Evolutionary conservation across 2,797 vertebrate genomes (phyloP), one percentile per base, ranked within the genome.

Genomic region (Vireo griseus): DNA sequence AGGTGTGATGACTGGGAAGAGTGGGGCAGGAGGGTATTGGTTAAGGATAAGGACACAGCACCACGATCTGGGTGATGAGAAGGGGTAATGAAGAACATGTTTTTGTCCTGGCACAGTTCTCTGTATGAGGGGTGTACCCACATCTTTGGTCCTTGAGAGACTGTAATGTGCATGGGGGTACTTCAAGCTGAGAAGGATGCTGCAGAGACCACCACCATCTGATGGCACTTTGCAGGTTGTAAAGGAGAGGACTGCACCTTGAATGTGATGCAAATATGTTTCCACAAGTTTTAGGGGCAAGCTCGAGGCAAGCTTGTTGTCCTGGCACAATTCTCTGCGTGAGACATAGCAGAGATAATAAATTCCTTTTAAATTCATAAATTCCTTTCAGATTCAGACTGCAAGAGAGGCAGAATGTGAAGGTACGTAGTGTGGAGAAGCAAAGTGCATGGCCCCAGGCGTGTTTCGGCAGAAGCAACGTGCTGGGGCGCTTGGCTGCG

Each of bases 261-360:
- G 19, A 73, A 57, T 22, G 25, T 21, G 19, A 19, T 61, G 39
- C 28, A 40, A 29, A 61, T 40, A 61, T 18, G 37, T 29, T 40
- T 61, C 28, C 39, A 12, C 37, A 37, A 16, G 25, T 37, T 57
- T 45, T 20, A 24, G 26, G 25, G 20, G 25, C 15, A 73, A 16
- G 25, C 18, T 45, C 52, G 3, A 0, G 13, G 40, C 52, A 29
- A 45, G 42, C 15, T 24, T 21, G 14, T 16, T 72, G 42, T 58
- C 54, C 26, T 7, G 20, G 42, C 42, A 58, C 54, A 29, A n/a
- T 2, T 40, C 13, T 40, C 26, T 29, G 26, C 40, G 4, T 2
- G 3, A 37, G 16, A 37, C 2, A 6, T 7, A 37, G 54, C 44
- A 0, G 1, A 74, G n/a, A n/a, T n/a, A n/a, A n/a, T n/a, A n/a